These are phyloP conservation scores for Trichogramma pretiosum DNA, from an alignment of 1,140 invertebrate species.

Conservation along the genomic window DNA sequence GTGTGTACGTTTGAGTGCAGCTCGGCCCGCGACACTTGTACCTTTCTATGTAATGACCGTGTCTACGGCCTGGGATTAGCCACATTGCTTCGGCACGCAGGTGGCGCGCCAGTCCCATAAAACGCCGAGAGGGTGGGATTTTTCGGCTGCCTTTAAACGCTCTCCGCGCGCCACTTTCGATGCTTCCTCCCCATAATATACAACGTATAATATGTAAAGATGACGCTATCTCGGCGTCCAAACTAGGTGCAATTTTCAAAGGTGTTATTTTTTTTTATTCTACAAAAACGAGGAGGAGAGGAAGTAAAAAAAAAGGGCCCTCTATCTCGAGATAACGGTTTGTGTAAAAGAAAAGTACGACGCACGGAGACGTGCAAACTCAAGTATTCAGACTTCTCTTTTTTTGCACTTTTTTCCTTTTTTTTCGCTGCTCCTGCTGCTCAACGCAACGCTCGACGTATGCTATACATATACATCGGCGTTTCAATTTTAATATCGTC, in stretches of 20 bases:
- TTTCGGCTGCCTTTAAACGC: background rate
- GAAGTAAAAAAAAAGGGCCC: no score
- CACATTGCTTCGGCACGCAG: background rate
- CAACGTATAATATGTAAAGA: no score
- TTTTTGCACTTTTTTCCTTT: background rate
- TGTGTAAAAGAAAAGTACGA: no score
- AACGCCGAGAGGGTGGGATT: background rate
- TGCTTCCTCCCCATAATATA: no score
- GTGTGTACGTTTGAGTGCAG: no score
- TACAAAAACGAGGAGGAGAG: background rate
- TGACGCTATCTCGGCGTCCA: no score
- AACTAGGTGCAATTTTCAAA: background rate
- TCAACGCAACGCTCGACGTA: background rate
- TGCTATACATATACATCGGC: background rate
- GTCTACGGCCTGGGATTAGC: constrained; percentile 5
- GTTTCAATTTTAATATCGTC: background rate
- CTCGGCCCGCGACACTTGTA: no score
- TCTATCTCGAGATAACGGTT: no score
- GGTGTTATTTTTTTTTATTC: no score
- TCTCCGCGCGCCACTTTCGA: background rate
- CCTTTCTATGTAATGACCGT: constrained; percentile 13
- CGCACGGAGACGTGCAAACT: no score
- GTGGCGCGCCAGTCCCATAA: background rate
- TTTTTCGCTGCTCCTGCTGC: background rate
- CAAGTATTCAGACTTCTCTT: background rate